phyloP scores from a whole-genome alignment of 2,113 vertebrate species.

The Rana temporaria region DNA sequence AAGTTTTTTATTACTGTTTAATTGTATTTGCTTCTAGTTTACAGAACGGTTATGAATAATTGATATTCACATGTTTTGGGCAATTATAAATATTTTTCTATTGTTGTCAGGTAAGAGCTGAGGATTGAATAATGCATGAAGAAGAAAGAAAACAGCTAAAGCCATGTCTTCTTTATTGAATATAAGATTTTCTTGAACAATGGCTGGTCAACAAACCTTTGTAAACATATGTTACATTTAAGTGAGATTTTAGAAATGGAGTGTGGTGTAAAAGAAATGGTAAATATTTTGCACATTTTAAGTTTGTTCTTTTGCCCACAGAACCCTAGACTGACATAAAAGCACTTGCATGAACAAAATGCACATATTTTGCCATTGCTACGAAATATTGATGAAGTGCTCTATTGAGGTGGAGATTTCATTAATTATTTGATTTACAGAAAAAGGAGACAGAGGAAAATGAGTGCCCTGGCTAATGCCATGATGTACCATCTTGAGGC shows the following conservation, averaged over 20 bases:
- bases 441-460: conserved; percentile 78
- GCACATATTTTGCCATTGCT: conserved; percentile 66
- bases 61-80: too few species aligned
- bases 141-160: too few species aligned
- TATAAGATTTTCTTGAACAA: background rate
- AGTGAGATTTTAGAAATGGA: conserved; percentile 64
- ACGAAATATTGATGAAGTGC: conserved; percentile 79
- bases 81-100: too few species aligned
- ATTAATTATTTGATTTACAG: conserved; percentile 90
- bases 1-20: too few species aligned
- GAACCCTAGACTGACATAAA: conserved; percentile 70
- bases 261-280: conserved; percentile 62
- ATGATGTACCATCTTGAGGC: conserved; percentile 94
- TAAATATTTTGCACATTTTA: conserved; percentile 79
- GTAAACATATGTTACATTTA: conserved; percentile 27
- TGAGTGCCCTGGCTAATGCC: conserved; percentile 86
- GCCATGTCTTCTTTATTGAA: background rate
- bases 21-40: too few species aligned
- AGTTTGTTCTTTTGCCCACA: conserved; percentile 68
- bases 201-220: background rate
- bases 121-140: too few species aligned
- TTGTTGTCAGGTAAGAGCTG: too few species aligned
- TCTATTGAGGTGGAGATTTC: conserved; percentile 78
- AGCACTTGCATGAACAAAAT: conserved; percentile 70
- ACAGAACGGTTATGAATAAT: too few species aligned